Percentiles rank a stretch among this genome's conserved stretches.
Conservation (phyloP, 2,888 invertebrate species). For the Polia nebulosa region DNA sequence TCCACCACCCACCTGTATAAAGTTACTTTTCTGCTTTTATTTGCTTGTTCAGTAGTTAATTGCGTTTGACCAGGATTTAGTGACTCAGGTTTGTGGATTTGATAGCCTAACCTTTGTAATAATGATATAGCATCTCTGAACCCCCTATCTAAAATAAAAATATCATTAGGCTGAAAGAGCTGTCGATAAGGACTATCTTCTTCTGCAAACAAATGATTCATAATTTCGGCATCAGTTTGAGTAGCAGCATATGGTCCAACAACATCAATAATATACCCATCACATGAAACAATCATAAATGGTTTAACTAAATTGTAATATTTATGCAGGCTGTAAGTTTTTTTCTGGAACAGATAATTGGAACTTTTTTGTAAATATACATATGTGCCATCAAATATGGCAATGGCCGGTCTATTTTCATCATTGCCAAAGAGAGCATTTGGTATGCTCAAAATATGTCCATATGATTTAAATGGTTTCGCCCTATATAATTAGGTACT, state of each 20-base stretch:
- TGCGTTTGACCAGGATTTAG: conserved; percentile 1
- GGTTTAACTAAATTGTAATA: conserved; percentile 4
- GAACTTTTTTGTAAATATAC: conserved; percentile 14
- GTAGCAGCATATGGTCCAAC: conserved; percentile 9
- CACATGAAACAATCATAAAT: conserved; percentile 1
- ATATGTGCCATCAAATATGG: conserved; percentile 6
- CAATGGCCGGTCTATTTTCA: not conserved
- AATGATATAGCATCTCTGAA: not conserved
- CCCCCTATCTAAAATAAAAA: conserved; percentile 17
- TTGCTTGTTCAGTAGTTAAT: not conserved
- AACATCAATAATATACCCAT: conserved; percentile 15
- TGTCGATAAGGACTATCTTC: conserved; percentile 8
- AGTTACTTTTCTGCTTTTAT: conserved; percentile 5
- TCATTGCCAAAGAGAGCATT: not conserved
- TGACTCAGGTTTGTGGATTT: conserved; percentile 16
- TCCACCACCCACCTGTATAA: conserved; percentile 2
- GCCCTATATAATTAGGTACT: conserved; percentile 3
- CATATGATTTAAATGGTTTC: not conserved
- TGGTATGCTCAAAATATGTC: not conserved
- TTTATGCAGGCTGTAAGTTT: conserved; percentile 7
- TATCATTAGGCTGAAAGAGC: conserved; percentile 2
- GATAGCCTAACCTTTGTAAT: not conserved
- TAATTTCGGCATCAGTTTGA: conserved; percentile 4
- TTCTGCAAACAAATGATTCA: not conserved
- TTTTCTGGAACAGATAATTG: conserved; percentile 8